These are phyloP conservation scores for Micronisus gabar DNA, from an alignment of 2,113 vertebrate genomes.

Conservation along the genomic window DNA sequence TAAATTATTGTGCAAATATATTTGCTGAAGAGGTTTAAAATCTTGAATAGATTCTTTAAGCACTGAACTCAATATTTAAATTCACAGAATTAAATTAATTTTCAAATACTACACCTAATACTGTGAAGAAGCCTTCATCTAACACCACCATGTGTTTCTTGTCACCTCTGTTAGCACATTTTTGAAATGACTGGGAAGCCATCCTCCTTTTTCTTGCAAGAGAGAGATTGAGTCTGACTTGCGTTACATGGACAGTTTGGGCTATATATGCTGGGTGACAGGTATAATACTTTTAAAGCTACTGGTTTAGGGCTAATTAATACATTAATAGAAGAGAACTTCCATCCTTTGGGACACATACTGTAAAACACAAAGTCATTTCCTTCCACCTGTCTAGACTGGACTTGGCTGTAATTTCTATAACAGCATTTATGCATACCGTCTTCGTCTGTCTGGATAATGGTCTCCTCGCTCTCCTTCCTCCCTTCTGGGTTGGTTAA, in stretches of 20 bases:
- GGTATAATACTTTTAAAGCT: neutral
- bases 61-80: neutral
- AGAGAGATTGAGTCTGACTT: neutral
- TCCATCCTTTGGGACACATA: neutral
- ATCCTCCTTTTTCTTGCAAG: neutral
- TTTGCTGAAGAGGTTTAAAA: neutral
- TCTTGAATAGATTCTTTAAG: neutral
- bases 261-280: neutral
- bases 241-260: neutral
- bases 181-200: neutral
- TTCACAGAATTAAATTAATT: neutral
- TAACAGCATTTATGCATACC: conserved; percentile 71
- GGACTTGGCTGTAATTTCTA: neutral
- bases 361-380: neutral
- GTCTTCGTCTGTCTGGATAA: conserved; percentile 97
- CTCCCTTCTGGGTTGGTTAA: conserved; percentile 96
- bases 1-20: neutral
- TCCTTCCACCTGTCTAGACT: neutral
- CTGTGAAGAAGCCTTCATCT: neutral
- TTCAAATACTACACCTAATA: neutral
- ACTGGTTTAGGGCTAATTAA: neutral
- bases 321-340: neutral
- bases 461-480: conserved; percentile 95
- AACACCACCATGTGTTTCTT: neutral
- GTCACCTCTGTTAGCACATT: neutral